Evolutionary conservation across 2,888 invertebrate species (phyloP).

Genomic region (Carabus problematicus): DNA sequence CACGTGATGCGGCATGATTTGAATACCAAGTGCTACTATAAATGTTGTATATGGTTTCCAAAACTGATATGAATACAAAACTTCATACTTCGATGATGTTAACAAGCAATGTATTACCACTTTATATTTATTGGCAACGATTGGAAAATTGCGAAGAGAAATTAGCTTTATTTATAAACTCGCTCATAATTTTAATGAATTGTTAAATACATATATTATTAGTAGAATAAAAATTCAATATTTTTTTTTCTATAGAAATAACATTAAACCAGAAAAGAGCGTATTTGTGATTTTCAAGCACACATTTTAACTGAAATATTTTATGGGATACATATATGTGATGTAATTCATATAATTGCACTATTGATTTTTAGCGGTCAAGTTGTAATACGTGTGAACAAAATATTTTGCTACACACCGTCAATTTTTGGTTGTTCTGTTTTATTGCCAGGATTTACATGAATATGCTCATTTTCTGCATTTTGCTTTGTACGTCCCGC

Average conservation of each 20-base stretch:
- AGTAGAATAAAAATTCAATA: no score
- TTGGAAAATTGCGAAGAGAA: background rate
- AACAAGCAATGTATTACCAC: conserved; percentile 10
- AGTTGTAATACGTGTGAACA: no score
- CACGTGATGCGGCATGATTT: conserved; percentile 1
- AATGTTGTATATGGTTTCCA: conserved; percentile 12
- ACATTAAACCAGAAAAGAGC: background rate
- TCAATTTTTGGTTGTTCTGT: no score
- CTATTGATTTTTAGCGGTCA: no score
- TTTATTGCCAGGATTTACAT: no score
- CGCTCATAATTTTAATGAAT: no score
- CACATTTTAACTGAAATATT: background rate
- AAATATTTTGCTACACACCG: no score
- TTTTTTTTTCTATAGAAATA: background rate
- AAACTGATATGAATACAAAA: conserved; percentile 17
- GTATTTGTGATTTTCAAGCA: background rate
- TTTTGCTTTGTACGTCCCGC: no score
- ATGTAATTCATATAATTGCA: conserved; percentile 1
- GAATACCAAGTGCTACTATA: conserved; percentile 8
- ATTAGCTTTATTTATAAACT: no score
- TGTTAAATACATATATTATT: no score
- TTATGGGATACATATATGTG: background rate
- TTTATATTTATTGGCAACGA: background rate
- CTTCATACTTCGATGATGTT: background rate
- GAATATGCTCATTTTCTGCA: no score